Base-by-base conservation (phyloP, 1,140 invertebrate species). In the Tetramorium alpestre region DNA sequence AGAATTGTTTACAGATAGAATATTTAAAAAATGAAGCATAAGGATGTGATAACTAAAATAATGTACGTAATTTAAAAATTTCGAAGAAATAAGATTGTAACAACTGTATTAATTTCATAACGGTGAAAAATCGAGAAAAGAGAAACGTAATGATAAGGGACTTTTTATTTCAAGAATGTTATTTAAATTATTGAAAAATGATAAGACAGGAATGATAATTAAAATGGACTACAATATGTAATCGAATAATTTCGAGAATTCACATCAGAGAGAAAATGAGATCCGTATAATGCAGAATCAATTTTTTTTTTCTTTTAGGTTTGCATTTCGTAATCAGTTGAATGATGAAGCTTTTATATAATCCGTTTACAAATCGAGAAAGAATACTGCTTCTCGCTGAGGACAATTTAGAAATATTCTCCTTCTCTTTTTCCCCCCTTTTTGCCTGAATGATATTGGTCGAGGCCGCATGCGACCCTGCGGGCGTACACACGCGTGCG, bases 391-490 rank as follows among this genome's bases (percentile, higher is more conserved):
- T 13, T 28, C 47, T 38, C 11, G 5, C 6, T 22, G 22, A 25
- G 8, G 5, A 41, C 16, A 18, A 8, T 13, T 76, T 54, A 4
- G 16, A 54, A 54, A n/a, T 54, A 49, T 49, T 13, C 13, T 49
- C 47, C 18, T 18, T 51, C 5, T 51, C 18, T 18, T n/a, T 6
- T 67, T 3, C 18, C 38, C 3, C 47, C 28, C 47, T 62, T 67
- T 41, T 38, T 7, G 11, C 28, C 22, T 33, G 11, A 62, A 56
- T 5, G 11, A 78, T 64, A 67, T 67, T 38, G 28, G 33, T 22
- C 18, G 51, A 58, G 49, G 33, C 33, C 69, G 22, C 33, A 5
- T 88, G 78, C 87, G 72, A 65, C 70, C 62, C 87, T 87, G 87
- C 38, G 7, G 44, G 22, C 44, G 41, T 88, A 73, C 58, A 72